A percentile compares a stretch with the other conserved stretches of the same genome.
phyloP scores from a whole-genome alignment of 2,797 vertebrate species.

The Anabacerthia variegaticeps region DNA sequence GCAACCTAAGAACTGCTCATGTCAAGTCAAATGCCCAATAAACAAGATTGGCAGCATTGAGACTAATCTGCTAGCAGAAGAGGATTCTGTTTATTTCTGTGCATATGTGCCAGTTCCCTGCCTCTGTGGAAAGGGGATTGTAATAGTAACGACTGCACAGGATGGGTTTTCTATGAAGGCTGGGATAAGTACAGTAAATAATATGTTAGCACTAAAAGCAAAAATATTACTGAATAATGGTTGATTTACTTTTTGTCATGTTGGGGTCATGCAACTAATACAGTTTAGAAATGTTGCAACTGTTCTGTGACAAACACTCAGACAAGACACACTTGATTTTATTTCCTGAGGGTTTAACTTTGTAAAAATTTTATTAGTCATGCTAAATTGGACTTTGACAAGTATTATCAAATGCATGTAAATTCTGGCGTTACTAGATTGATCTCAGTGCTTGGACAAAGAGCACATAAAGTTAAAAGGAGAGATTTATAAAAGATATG shows the following conservation, averaged over 20 bases:
- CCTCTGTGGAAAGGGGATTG: not conserved
- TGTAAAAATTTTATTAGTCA: constrained; percentile 5
- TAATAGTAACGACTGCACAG: not conserved
- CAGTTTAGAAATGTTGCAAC: not conserved
- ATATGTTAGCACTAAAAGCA: not conserved
- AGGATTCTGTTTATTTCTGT: not conserved
- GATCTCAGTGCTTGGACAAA: not conserved
- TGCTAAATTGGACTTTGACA: constrained; percentile 24
- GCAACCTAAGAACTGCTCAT: not conserved
- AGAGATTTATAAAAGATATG: not conserved
- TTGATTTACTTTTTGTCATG: not conserved
- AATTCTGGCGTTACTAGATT: not conserved
- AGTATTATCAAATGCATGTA: not conserved
- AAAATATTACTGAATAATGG: not conserved
- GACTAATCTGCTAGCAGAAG: not conserved
- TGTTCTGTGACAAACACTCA: not conserved
- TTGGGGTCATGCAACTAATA: not conserved
- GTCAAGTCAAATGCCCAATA: not conserved
- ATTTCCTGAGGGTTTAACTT: constrained; percentile 14
- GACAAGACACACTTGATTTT: not conserved
- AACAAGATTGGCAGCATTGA: not conserved
- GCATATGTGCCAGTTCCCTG: not conserved
- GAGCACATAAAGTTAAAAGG: not conserved
- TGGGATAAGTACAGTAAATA: not conserved
- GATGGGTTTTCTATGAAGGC: not conserved